Evolutionary conservation across 2,113 vertebrate genomes (phyloP).

Genomic region (Epinephelus lanceolatus): DNA sequence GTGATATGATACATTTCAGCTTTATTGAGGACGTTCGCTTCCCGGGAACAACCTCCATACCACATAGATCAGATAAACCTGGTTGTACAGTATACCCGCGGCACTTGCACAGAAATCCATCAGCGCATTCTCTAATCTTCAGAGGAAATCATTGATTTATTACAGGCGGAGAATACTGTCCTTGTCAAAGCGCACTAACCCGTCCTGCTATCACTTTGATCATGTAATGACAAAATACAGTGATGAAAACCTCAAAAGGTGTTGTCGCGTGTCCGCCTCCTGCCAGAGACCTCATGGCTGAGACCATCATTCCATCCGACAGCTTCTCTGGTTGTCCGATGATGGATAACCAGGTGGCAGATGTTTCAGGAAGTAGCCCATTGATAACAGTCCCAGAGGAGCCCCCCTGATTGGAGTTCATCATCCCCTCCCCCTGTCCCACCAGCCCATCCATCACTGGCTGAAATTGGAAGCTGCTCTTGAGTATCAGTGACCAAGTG

Average conservation of each 20-base stretch:
- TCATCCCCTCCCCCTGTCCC: constrained; percentile 27
- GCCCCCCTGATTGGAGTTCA: constrained; percentile 55
- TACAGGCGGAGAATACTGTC: constrained; percentile 42
- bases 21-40: constrained; percentile 30
- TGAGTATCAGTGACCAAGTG: constrained; percentile 61
- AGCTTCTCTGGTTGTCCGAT: constrained; percentile 41
- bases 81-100: constrained; percentile 18
- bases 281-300: constrained; percentile 26
- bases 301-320: constrained; percentile 26
- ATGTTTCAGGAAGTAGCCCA: constrained; percentile 77
- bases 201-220: constrained; percentile 55
- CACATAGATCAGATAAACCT: constrained; percentile 45
- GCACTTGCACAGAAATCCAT: constrained; percentile 53
- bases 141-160: constrained; percentile 57
- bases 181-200: constrained; percentile 33
- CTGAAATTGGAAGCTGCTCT: constrained; percentile 63
- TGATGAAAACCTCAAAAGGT: constrained; percentile 58
- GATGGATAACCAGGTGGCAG: constrained; percentile 73
- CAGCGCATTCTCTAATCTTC: constrained; percentile 35
- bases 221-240: constrained; percentile 51
- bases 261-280: constrained; percentile 20
- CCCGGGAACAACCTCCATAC: not conserved
- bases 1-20: constrained; percentile 2
- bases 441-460: constrained; percentile 64
- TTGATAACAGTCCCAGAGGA: constrained; percentile 68